A percentile compares a stretch with the other conserved stretches of the same genome.
These are phyloP conservation scores for Lasius platythorax DNA, from an alignment of 2,888 invertebrate species.

Conservation along the genomic window DNA sequence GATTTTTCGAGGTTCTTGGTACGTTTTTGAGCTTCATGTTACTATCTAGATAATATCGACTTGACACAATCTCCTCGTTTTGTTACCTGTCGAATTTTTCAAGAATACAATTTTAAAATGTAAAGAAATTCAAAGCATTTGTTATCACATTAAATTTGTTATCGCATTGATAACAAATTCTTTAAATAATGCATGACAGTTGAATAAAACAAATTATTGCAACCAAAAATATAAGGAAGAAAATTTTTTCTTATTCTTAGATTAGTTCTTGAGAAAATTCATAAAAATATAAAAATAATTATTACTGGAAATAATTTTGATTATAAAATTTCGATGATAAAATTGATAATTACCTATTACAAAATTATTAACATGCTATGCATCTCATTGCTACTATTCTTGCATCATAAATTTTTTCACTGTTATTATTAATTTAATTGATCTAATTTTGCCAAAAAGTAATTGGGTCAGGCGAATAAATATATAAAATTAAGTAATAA, in stretches of 20 bases:
- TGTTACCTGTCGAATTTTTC: slow-evolving; percentile 35
- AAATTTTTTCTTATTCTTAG: not conserved
- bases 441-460: not conserved
- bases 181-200: not conserved
- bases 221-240: not conserved
- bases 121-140: not conserved
- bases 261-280: not conserved
- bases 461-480: not conserved
- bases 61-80: slow-evolving; percentile 34
- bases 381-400: not conserved
- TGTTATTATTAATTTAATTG: not conserved
- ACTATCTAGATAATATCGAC: slow-evolving; percentile 59
- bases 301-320: not conserved
- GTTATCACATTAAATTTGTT: not conserved
- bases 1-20: slow-evolving; percentile 68
- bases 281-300: not conserved
- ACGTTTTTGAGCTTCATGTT: slow-evolving; percentile 58
- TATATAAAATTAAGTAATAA: not conserved
- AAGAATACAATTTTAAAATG: not conserved
- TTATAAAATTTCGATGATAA: not conserved
- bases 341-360: not conserved
- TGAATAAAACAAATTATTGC: not conserved
- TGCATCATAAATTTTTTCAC: not conserved
- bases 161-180: not conserved
- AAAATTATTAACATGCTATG: not conserved